Evolutionary conservation across 2,797 vertebrate genomes (phyloP), one percentile per base, ranked within the genome.

Genomic region (Pipistrellus kuhlii): DNA sequence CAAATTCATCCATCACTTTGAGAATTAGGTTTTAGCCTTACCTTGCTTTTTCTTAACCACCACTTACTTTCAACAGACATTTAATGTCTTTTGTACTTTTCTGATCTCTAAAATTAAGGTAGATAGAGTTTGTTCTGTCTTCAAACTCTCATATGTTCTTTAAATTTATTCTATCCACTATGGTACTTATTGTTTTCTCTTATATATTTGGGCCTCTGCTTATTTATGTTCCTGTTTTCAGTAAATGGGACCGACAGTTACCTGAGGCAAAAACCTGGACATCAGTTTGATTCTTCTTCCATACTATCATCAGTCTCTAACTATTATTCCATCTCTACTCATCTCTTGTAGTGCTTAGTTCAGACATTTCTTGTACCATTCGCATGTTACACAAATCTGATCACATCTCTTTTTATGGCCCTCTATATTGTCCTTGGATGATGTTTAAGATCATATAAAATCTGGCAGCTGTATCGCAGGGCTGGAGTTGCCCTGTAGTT

Each of bases 91-190:
- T 15, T 5, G 38, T 38, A 53, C 35, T 93, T 91, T 75, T 81
- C 27, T 95, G 23, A 83, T 89, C 35, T 81, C 23, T 93, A 71
- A 91, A 91, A 78, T 82, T 71, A 87, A 80, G 17, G n/a, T 78
- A 85, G 21, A 59, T 82, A 89, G 15, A 66, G 35, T 94, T 96
- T 95, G 41, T 93, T 93, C 21, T 91, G 3, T 91, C 69, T 95
- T 94, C 59, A 10, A 35, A 1, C 48, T 90, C 5, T 78, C 35
- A 44, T 75, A 48, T 66, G 68, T 81, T 76, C 38, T 87, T 95
- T 46, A 46, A 87, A 62, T 81, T 75, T 81, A 59, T 89, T 88
- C 38, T 96, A 8, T 59, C 14, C 8, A 41, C 6, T 83, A 32
- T 15, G 66, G 32, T 91, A 73, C 25, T 86, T 51, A 35, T 81